Base-by-base conservation (phyloP, 2,888 invertebrate species). In the Plebejus melissa region DNA sequence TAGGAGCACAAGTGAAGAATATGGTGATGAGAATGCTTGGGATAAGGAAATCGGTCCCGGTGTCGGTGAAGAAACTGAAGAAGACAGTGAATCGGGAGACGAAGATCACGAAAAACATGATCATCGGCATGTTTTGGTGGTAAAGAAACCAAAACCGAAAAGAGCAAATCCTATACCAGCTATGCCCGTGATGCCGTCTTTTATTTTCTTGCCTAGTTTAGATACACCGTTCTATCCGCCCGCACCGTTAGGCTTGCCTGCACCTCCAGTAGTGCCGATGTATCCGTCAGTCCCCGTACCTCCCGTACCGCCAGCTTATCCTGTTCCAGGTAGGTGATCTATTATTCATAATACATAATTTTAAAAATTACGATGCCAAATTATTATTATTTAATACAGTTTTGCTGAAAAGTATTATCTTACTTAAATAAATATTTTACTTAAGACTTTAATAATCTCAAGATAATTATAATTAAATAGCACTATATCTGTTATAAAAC, bases 281-380 rank as follows among this genome's bases (percentile, higher is more conserved):
- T 91, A 88, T 76, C 92, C 92, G 0, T 85, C 91, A 83, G 83
- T 90, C 41, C 92, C 92, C 4, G 85, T 91, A 1, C 91, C 91
- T 54, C 90, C 91, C 1, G 83, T 90, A 77, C 16, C 80, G n/a
- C 78, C 80, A 65, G 75, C 76, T 50, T 81, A 79, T 78, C 82
- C 83, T 71, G 77, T 78, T 69, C 80, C 83, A 83, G 85, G 89
- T 87, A 76, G 85, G 89, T 87, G 76, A 65, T 72, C 16, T 32
- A 5, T 22, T 41, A 41, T 60, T 28, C 54, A 54, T 16, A 16
- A 54, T 16, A 16, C 54, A 54, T 54, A 16, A 54, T 54, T 54
- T 16, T 0, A 54, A 46, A 46, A 46, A 46, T 7, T 46, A 11
- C 46, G 46, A 46, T 46, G 2, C 46, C 46, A 46, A 46, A 46